Evolutionary conservation across 2,797 vertebrate species (phyloP).

Genomic region (Salmo trutta): DNA sequence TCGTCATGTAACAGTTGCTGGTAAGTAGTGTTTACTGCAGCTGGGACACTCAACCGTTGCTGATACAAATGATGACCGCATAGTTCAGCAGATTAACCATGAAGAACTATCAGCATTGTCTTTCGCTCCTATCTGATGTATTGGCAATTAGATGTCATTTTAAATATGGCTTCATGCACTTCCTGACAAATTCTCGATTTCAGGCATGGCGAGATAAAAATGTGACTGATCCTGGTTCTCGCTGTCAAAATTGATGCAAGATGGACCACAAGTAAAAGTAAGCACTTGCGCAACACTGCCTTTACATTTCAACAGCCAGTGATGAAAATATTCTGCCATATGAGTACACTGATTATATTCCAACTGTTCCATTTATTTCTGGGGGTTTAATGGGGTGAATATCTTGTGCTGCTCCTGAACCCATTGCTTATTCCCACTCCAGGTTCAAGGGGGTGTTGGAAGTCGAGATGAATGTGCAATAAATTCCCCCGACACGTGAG

Average conservation of each 20-base stretch:
- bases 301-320: constrained; percentile 34
- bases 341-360: constrained; percentile 77
- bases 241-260: too few relatives aligned
- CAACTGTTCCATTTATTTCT: constrained; percentile 76
- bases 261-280: constrained; percentile 16
- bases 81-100: constrained; percentile 11
- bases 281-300: neutral
- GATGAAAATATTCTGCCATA: constrained; percentile 82
- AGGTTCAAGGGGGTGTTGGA: neutral
- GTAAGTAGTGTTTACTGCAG: neutral
- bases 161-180: neutral
- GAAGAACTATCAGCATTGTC: neutral
- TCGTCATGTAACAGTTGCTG: neutral
- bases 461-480: neutral
- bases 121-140: constrained; percentile 2
- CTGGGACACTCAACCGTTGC: neutral
- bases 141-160: constrained; percentile 54
- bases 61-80: constrained; percentile 1
- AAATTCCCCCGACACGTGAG: neutral
- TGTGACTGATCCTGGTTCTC: too few relatives aligned
- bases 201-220: too few relatives aligned
- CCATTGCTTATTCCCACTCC: neutral
- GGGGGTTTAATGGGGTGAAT: constrained; percentile 46
- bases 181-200: too few relatives aligned
- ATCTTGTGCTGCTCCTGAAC: neutral